Evolutionary conservation across 2,797 vertebrate genomes (phyloP).

Genomic region (Adrianichthys oophorus): DNA sequence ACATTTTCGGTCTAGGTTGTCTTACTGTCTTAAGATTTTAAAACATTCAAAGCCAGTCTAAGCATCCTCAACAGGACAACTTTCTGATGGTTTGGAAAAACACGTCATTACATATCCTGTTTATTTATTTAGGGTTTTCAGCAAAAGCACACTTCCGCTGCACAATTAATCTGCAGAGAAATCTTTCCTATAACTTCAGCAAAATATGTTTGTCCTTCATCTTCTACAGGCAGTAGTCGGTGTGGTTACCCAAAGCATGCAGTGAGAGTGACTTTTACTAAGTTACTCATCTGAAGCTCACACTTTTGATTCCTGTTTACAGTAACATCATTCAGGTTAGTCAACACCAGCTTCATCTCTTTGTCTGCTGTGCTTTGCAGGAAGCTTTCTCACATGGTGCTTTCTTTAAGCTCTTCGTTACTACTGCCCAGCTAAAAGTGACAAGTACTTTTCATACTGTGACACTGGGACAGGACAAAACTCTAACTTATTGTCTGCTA

Average conservation of each 20-base stretch:
- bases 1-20: slow-evolving; percentile 60
- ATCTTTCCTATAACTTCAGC: slow-evolving; percentile 50
- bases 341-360: slow-evolving; percentile 43
- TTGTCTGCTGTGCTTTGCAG: slow-evolving; percentile 35
- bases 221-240: slow-evolving; percentile 14
- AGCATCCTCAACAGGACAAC: slow-evolving; percentile 55
- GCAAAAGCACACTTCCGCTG: slow-evolving; percentile 45
- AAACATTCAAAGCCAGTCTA: slow-evolving; percentile 62
- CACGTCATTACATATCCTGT: slow-evolving; percentile 75
- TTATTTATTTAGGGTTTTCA: slow-evolving; percentile 54
- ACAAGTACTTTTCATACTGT: too few species aligned
- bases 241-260: slow-evolving; percentile 28
- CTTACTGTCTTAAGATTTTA: slow-evolving; percentile 37
- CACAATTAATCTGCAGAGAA: slow-evolving; percentile 49
- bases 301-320: slow-evolving; percentile 79
- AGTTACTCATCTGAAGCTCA: slow-evolving; percentile 74
- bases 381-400: slow-evolving; percentile 8
- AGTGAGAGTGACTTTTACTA: slow-evolving; percentile 72
- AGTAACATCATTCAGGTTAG: slow-evolving; percentile 49
- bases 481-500: too few species aligned
- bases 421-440: neutral
- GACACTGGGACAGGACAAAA: too few species aligned
- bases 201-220: slow-evolving; percentile 12
- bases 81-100: slow-evolving; percentile 62
- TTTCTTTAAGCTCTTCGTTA: slow-evolving; percentile 9